phyloP scores from a whole-genome alignment of 2,797 vertebrate species.

The Spinus pinus region DNA sequence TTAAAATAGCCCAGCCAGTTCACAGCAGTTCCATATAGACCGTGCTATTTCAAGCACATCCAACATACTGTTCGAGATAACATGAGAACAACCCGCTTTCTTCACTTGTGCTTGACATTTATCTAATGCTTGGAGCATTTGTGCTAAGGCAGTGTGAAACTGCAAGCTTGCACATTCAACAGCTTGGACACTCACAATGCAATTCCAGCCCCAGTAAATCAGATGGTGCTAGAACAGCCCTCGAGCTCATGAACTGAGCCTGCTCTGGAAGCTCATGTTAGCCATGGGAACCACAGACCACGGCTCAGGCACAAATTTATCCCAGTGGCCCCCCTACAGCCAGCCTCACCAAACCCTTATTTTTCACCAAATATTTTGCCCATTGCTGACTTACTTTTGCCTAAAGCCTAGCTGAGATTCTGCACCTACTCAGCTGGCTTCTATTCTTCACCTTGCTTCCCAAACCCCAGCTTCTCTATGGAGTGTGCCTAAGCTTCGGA shows the following conservation, averaged over 20 bases:
- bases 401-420: background rate
- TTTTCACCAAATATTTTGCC: background rate
- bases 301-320: background rate
- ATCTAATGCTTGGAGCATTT: constrained; percentile 30
- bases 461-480: background rate
- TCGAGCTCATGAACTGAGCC: accelerated
- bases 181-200: background rate
- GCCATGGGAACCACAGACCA: background rate
- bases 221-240: background rate
- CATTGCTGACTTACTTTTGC: background rate
- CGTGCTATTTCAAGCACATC: constrained; percentile 61
- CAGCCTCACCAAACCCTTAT: background rate
- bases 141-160: background rate
- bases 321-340: accelerated
- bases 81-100: constrained; percentile 12
- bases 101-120: constrained; percentile 49
- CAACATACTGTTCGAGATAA: constrained; percentile 35
- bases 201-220: background rate
- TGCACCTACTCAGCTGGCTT: background rate
- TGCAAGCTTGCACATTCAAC: constrained; percentile 42
- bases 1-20: constrained; percentile 62
- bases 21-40: constrained; percentile 35
- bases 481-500: accelerated
- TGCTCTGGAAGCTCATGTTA: background rate
- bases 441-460: background rate